Evolutionary conservation across 2,888 invertebrate genomes (phyloP).

Genomic region (Heliconius aoede): DNA sequence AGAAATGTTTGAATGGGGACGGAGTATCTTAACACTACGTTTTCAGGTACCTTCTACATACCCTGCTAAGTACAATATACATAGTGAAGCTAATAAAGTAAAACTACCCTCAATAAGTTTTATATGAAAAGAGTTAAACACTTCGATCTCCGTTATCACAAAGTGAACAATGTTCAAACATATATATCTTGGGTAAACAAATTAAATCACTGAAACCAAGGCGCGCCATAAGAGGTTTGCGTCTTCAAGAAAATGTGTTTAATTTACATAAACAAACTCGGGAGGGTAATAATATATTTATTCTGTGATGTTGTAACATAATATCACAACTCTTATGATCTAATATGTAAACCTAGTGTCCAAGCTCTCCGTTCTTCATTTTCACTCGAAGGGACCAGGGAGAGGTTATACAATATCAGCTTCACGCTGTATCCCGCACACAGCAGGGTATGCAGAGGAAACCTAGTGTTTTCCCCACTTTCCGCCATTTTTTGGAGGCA

Average conservation of each 20-base stretch:
- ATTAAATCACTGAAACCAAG: constrained; percentile 21
- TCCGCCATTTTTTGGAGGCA: not conserved
- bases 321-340: not conserved
- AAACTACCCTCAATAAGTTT: not conserved
- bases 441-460: too few relatives aligned
- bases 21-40: too few relatives aligned
- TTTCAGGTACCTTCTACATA: too few relatives aligned
- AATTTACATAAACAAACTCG: constrained; percentile 24
- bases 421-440: too few relatives aligned
- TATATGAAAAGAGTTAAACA: not conserved
- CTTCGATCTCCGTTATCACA: constrained; percentile 10
- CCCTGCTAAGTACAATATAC: too few relatives aligned
- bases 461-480: too few relatives aligned
- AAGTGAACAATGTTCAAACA: constrained; percentile 23
- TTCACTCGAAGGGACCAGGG: too few relatives aligned
- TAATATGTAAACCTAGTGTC: not conserved
- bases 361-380: not conserved
- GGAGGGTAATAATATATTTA: not conserved
- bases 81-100: not conserved
- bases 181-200: constrained; percentile 12
- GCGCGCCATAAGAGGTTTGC: constrained; percentile 12
- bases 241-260: constrained; percentile 24
- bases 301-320: not conserved
- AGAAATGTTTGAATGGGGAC: too few relatives aligned
- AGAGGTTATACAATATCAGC: too few relatives aligned